A percentile compares a stretch with the other conserved stretches of the same genome.
Conservation (phyloP, 2,888 invertebrate species). For the Rotaria magnacalcarata region DNA sequence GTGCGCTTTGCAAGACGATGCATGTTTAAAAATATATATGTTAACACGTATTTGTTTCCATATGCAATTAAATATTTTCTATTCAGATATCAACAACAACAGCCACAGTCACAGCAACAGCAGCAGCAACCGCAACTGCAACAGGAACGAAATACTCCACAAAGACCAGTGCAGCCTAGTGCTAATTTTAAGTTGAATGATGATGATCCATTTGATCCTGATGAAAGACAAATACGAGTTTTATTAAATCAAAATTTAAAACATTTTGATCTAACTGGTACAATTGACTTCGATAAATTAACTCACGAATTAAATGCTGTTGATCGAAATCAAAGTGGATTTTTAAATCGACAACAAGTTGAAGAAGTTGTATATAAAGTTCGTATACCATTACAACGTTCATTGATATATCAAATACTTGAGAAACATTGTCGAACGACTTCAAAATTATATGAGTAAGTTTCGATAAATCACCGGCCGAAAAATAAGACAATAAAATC, state of each 20-base stretch:
- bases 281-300: constrained; percentile 23
- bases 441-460: constrained; percentile 37
- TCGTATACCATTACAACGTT: constrained; percentile 45
- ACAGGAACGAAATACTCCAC: neutral
- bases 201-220: constrained; percentile 8
- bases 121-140: neutral
- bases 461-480: too few species aligned
- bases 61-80: neutral
- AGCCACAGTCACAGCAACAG: neutral
- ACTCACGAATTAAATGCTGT: neutral
- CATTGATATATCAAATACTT: constrained; percentile 43
- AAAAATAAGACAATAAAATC: neutral
- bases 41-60: neutral
- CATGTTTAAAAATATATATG: too few species aligned
- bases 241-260: constrained; percentile 31
- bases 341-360: constrained; percentile 37
- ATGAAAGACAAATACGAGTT: constrained; percentile 18
- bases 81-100: neutral
- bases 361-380: constrained; percentile 46
- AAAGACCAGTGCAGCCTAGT: neutral
- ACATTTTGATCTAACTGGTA: constrained; percentile 7
- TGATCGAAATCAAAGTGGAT: constrained; percentile 8
- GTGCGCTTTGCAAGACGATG: neutral
- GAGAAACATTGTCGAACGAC: constrained; percentile 42
- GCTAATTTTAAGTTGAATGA: neutral